Percentiles rank a stretch among this genome's conserved stretches.
Evolutionary conservation across 2,113 vertebrate species (phyloP).

Genomic region (Mellivora capensis): DNA sequence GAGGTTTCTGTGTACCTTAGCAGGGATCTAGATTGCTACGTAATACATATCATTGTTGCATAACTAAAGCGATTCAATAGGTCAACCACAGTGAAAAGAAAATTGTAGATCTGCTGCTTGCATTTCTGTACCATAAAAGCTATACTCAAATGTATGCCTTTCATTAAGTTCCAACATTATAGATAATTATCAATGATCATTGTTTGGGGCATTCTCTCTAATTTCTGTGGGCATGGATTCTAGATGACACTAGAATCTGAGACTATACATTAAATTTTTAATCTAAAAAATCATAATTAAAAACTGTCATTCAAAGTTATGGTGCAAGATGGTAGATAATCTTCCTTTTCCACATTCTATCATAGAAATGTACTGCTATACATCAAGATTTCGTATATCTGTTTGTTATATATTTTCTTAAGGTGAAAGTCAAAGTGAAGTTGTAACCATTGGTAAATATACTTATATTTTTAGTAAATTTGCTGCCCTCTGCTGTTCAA

Average conservation of each 20-base stretch:
- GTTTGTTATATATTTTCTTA: conserved; percentile 21
- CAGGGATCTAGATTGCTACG: not conserved
- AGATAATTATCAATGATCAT: not conserved
- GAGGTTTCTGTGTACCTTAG: not conserved
- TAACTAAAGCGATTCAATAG: not conserved
- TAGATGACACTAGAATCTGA: not conserved
- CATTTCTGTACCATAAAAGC: not conserved
- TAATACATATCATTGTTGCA: not conserved
- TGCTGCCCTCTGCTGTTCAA: conserved; percentile 81
- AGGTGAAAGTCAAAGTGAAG: not conserved
- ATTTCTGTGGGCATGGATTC: not conserved
- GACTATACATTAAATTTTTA: not conserved
- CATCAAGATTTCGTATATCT: not conserved
- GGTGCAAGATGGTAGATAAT: not conserved
- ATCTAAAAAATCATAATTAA: not conserved
- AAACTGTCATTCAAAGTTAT: not conserved
- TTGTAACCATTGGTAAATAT: not conserved
- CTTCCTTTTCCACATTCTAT: not conserved
- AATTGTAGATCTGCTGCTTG: not conserved
- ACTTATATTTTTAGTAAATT: not conserved
- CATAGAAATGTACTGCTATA: not conserved
- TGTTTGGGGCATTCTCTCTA: not conserved
- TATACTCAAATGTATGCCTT: not conserved
- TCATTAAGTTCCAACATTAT: not conserved
- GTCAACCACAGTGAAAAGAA: not conserved